These are phyloP conservation scores for Emberiza fucata DNA, from an alignment of 2,113 vertebrate genomes.

Conservation along the genomic window DNA sequence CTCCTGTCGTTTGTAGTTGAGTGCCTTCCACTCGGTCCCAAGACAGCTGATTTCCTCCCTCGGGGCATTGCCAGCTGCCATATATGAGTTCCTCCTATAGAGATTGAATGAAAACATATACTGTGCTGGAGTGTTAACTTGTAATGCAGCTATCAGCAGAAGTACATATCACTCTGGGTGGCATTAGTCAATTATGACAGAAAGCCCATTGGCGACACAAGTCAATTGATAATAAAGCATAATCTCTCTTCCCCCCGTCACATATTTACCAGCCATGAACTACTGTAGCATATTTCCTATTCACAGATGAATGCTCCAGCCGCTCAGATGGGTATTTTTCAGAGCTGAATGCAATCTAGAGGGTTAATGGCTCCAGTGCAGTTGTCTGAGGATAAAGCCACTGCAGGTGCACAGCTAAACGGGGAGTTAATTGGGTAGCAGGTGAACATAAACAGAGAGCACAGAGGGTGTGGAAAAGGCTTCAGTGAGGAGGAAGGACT, in stretches of 20 bases:
- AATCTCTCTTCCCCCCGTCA: slow-evolving; percentile 34
- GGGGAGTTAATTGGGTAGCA: slow-evolving; percentile 69
- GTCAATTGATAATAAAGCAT: slow-evolving; percentile 69
- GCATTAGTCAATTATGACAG: slow-evolving; percentile 69
- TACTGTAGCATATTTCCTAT: slow-evolving; percentile 60
- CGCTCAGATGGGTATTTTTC: slow-evolving; percentile 55
- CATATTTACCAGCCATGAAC: slow-evolving; percentile 55
- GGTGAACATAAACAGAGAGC: slow-evolving; percentile 66
- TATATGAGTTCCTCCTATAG: slow-evolving; percentile 60
- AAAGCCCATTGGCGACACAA: slow-evolving; percentile 56
- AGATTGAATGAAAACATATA: slow-evolving; percentile 64
- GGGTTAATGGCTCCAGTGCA: slow-evolving; percentile 65
- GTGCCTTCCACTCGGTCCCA: slow-evolving; percentile 30
- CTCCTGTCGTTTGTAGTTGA: slow-evolving; percentile 17
- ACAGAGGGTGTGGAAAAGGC: slow-evolving; percentile 43
- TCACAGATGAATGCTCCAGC: slow-evolving; percentile 63
- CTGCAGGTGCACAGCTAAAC: slow-evolving; percentile 57
- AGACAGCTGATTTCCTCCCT: slow-evolving; percentile 44
- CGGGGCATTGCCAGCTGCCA: slow-evolving; percentile 42
- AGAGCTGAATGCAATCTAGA: slow-evolving; percentile 44
- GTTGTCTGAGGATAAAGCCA: slow-evolving; percentile 61
- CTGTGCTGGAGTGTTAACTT: slow-evolving; percentile 42
- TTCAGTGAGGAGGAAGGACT: slow-evolving; percentile 36
- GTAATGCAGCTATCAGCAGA: slow-evolving; percentile 64
- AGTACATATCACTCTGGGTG: slow-evolving; percentile 63